Evolutionary conservation across 1,140 invertebrate genomes (phyloP).

Genomic region (Eufriesea mexicana): DNA sequence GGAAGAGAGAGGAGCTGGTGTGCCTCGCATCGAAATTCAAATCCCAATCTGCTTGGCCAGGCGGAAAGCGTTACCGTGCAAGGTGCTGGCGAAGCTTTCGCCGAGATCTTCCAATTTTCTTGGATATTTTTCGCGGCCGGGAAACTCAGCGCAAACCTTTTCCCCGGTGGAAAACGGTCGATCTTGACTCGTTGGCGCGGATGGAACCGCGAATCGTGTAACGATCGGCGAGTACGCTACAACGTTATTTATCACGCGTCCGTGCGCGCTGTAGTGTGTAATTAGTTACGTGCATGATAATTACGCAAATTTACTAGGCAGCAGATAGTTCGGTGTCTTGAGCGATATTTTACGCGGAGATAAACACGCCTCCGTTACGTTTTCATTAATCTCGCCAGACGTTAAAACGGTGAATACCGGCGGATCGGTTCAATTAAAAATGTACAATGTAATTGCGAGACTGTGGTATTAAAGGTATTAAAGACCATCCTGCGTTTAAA

Average conservation of each 20-base stretch:
- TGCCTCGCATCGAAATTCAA: conserved; percentile 7
- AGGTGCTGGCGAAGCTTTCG: not conserved
- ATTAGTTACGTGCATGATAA: conserved; percentile 25
- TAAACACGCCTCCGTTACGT: not conserved
- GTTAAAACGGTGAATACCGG: not conserved
- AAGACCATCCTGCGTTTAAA: not conserved
- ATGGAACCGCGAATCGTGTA: not conserved
- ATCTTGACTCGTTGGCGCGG: not conserved
- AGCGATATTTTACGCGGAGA: conserved; percentile 25
- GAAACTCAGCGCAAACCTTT: not conserved
- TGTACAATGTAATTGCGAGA: not conserved
- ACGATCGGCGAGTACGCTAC: not conserved
- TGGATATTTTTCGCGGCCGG: not conserved
- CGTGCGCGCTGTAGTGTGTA: not conserved
- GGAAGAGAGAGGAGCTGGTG: not conserved
- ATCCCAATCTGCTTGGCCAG: not conserved
- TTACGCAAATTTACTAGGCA: not conserved
- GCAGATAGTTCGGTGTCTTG: conserved; percentile 3
- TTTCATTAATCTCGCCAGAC: conserved; percentile 21
- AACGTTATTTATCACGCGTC: conserved; percentile 15
- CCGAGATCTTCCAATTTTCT: not conserved
- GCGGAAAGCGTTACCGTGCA: not conserved
- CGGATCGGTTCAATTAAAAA: not conserved
- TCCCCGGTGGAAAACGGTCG: not conserved
- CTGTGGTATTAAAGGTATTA: not conserved